Evolutionary conservation across 2,797 vertebrate genomes (phyloP), one percentile per base, ranked within the genome.

Genomic region (Sebastes jordani): DNA sequence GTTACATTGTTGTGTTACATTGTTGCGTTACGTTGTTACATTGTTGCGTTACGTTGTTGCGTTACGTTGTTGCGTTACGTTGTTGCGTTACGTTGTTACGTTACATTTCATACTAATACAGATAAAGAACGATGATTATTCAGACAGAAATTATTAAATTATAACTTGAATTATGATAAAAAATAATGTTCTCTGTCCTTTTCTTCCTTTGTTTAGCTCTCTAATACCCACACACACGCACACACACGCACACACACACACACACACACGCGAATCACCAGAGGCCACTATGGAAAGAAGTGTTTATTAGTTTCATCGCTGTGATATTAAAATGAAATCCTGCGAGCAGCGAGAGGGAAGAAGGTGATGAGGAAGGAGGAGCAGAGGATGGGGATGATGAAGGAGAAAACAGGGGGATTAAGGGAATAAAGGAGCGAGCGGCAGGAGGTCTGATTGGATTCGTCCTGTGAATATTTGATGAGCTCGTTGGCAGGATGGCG

Each of bases 71-170:
- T 42, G 0, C 13, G 38, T 42, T 42, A 13, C 36, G 0, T 38
- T 38, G 36, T 38, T 38, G 1, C 36, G 36, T 38, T 38, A 42
- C 38, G 1, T 42, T 42, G 38, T 42, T 6, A 16, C 5, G 5
- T 42, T 16, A 42, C 13, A 16, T 42, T 42, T 42, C 38, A 42
- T 42, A 16, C 38, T 6, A 16, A 13, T 42, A 42, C 38, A 83
- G 84, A 90, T 85, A 81, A 82, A 78, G 68, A 80, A 75, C 2
- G 23, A 59, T 22, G 69, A 55, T 65, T 18, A 56, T 78, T 71
- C 71, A 64, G 56, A 71, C 54, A 82, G 59, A 78, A 82, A 82
- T 75, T 72, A 90, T 85, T 66, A 68, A 86, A 81, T 86, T 71
- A 84, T 60, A 56, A 70, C 22, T n/a, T 25, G 64, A 73, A 70